Conservation (phyloP, 30 jellyfish, hydroid and myxozoan species). For the Euphysa ruthae region DNA sequence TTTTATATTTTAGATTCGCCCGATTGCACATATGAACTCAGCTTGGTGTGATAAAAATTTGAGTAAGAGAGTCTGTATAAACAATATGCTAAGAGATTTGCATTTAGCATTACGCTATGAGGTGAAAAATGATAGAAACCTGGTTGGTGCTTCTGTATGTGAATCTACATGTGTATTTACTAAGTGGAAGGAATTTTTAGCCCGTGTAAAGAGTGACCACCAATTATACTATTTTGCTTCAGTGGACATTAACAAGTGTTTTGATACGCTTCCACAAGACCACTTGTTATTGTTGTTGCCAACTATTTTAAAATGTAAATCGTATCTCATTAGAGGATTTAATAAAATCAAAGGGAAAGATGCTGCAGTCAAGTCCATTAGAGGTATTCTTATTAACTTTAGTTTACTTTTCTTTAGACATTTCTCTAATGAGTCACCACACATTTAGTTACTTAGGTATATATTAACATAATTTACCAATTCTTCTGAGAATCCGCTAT, state of each 20-base stretch:
- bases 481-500: too few species aligned
- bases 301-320: slow-evolving; percentile 11
- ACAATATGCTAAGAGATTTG: slow-evolving; percentile 3
- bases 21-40: slow-evolving; percentile 45
- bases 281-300: slow-evolving; percentile 22
- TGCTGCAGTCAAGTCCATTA: too few species aligned
- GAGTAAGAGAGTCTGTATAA: slow-evolving; percentile 5
- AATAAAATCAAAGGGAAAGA: slow-evolving; percentile 17
- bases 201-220: neutral
- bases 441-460: too few species aligned
- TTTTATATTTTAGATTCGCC: slow-evolving; percentile 22
- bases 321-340: slow-evolving; percentile 34
- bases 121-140: neutral
- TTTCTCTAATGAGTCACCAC: too few species aligned
- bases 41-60: neutral
- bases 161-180: slow-evolving; percentile 21
- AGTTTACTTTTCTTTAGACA: too few species aligned
- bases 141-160: slow-evolving; percentile 30
- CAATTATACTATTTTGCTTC: slow-evolving; percentile 21
- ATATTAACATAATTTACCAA: too few species aligned
- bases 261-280: slow-evolving; percentile 78
- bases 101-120: slow-evolving; percentile 24
- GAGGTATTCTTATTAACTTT: too few species aligned
- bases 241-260: slow-evolving; percentile 65
- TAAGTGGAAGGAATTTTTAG: slow-evolving; percentile 14